A percentile compares a stretch with the other conserved stretches of the same genome.
Evolutionary conservation across 2,797 vertebrate species (phyloP).

Genomic region (Hylomyscus alleni): DNA sequence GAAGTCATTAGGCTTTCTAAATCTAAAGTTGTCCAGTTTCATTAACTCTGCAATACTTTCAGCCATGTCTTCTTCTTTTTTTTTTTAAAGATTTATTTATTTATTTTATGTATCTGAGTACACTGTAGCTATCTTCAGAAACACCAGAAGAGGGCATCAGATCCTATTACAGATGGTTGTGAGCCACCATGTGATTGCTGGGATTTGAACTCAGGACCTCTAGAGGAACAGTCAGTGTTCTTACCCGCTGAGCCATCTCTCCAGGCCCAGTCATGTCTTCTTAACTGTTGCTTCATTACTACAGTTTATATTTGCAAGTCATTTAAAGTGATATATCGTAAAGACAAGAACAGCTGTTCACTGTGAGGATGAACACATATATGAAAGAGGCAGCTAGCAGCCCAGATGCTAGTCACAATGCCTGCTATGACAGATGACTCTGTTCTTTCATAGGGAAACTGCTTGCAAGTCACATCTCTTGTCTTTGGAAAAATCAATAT

Average conservation of each 20-base stretch:
- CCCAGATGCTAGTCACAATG: conserved; percentile 37
- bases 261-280: not conserved
- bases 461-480: conserved; percentile 34
- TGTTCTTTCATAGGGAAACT: conserved; percentile 50
- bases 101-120: too few species aligned
- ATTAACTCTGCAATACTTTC: conserved; percentile 57
- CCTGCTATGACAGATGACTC: not conserved
- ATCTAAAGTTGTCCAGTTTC: conserved; percentile 15
- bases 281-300: conserved; percentile 43
- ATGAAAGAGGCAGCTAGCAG: conserved; percentile 22
- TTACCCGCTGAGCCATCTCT: too few species aligned
- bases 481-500: conserved; percentile 44
- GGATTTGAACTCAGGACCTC: too few species aligned
- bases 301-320: conserved; percentile 61
- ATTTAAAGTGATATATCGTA: conserved; percentile 19
- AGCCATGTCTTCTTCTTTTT: conserved; percentile 1
- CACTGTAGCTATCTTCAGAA: too few species aligned
- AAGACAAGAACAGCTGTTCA: conserved; percentile 16
- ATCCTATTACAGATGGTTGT: too few species aligned
- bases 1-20: conserved; percentile 40
- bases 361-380: conserved; percentile 21
- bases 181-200: too few species aligned
- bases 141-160: too few species aligned
- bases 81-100: too few species aligned
- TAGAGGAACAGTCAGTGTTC: too few species aligned